Evolutionary conservation across 2,888 invertebrate species (phyloP).

Genomic region (Arrhopalites spinosus): DNA sequence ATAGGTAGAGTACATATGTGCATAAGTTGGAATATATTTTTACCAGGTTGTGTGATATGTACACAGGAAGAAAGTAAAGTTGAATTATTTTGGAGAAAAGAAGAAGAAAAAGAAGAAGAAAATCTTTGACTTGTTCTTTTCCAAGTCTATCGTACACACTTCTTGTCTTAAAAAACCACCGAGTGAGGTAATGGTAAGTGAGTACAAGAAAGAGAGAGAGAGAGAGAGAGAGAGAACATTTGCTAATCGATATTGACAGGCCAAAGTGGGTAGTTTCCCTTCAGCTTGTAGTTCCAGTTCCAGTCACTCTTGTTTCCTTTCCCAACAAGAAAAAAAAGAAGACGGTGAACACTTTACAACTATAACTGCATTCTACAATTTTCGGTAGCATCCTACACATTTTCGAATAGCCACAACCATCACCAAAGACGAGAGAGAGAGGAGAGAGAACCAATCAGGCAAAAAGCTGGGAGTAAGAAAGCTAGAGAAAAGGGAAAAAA

Average conservation of each 20-base stretch:
- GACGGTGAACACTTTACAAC: constrained; percentile 29
- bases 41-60: too few relatives aligned
- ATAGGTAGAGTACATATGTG: too few relatives aligned
- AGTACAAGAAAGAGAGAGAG: neutral
- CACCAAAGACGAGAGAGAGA: constrained; percentile 16
- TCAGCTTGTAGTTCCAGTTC: neutral
- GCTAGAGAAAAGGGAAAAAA: neutral
- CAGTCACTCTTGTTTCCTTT: neutral
- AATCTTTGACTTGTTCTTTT: neutral
- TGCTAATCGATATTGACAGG: constrained; percentile 40
- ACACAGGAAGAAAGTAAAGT: too few relatives aligned
- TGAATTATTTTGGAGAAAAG: neutral
- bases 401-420: neutral
- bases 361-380: neutral
- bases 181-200: constrained; percentile 7
- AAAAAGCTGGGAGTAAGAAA: constrained; percentile 25
- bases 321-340: neutral
- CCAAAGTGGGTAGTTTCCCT: constrained; percentile 28
- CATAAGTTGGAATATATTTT: too few relatives aligned
- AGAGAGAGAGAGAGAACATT: constrained; percentile 24
- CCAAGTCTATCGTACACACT: neutral
- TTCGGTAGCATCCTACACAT: neutral
- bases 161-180: neutral
- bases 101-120: neutral
- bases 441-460: constrained; percentile 29